Evolutionary conservation across 2,113 vertebrate genomes (phyloP).

Genomic region (Osmerus eperlanus): DNA sequence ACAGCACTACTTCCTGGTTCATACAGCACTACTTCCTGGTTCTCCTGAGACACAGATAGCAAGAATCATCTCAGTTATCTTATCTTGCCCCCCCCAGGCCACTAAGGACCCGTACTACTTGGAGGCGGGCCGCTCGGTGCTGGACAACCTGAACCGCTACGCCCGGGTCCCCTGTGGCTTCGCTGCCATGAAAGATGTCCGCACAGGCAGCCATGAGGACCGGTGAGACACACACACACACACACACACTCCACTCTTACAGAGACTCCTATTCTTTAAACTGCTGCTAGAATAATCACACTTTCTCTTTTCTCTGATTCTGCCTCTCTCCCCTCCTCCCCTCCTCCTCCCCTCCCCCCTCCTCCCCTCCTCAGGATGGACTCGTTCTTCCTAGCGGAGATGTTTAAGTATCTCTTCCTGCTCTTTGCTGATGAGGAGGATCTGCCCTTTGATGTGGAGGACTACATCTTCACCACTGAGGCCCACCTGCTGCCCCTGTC

Average conservation of each 20-base stretch:
- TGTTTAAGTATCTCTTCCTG: slow-evolving; percentile 98
- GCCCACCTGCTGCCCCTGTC: slow-evolving; percentile 96
- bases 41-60: too few relatives aligned
- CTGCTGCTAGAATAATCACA: too few relatives aligned
- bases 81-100: slow-evolving; percentile 70
- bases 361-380: slow-evolving; percentile 84
- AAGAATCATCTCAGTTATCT: too few relatives aligned
- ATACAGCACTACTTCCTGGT: too few relatives aligned
- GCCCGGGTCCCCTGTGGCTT: slow-evolving; percentile 96
- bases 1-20: too few relatives aligned
- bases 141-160: slow-evolving; percentile 97
- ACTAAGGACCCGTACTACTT: slow-evolving; percentile 96
- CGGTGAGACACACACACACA: slow-evolving; percentile 71
- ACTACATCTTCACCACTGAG: slow-evolving; percentile 98
- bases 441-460: slow-evolving; percentile 92
- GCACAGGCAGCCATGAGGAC: slow-evolving; percentile 97
- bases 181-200: slow-evolving; percentile 97
- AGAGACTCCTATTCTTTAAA: too few relatives aligned
- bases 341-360: neutral
- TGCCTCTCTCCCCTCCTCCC: neutral
- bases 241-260: too few relatives aligned
- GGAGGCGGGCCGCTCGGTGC: slow-evolving; percentile 93
- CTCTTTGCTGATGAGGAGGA: slow-evolving; percentile 92
- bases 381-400: slow-evolving; percentile 97
- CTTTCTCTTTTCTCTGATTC: neutral